These are phyloP conservation scores for Microcebus griseorufus DNA, from an alignment of 2,113 vertebrate genomes.

Conservation along the genomic window DNA sequence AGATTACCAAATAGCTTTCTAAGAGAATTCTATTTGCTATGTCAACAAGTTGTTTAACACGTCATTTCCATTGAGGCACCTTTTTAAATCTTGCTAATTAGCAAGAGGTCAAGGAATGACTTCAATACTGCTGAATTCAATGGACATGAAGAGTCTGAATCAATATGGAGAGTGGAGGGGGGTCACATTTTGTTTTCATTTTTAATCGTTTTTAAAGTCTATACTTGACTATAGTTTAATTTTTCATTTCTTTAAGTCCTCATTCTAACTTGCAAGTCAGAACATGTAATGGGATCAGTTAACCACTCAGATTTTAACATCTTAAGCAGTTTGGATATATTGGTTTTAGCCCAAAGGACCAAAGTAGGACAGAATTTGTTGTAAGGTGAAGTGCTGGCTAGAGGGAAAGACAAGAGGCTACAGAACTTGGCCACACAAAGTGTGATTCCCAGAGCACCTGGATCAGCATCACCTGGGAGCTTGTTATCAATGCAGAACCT, in stretches of 20 bases:
- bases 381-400: neutral
- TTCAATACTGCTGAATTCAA: neutral
- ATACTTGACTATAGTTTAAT: neutral
- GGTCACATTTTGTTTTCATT: neutral
- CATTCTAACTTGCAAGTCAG: neutral
- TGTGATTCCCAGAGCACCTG: neutral
- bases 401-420: neutral
- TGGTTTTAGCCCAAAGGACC: neutral
- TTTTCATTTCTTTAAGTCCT: constrained; percentile 16
- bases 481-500: neutral
- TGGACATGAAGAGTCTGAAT: neutral
- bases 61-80: neutral
- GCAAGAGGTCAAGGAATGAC: neutral
- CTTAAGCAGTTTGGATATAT: neutral
- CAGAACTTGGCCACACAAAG: neutral
- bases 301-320: neutral
- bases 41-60: neutral
- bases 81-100: constrained; percentile 27
- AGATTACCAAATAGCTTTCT: neutral
- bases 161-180: neutral
- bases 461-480: neutral
- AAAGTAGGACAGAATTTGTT: neutral
- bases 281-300: neutral
- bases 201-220: constrained; percentile 18
- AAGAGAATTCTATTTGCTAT: neutral